A percentile compares a stretch with the other conserved stretches of the same genome.
phyloP scores from a whole-genome alignment of 2,888 invertebrate genomes.

The Gandaritis pyraliata region DNA sequence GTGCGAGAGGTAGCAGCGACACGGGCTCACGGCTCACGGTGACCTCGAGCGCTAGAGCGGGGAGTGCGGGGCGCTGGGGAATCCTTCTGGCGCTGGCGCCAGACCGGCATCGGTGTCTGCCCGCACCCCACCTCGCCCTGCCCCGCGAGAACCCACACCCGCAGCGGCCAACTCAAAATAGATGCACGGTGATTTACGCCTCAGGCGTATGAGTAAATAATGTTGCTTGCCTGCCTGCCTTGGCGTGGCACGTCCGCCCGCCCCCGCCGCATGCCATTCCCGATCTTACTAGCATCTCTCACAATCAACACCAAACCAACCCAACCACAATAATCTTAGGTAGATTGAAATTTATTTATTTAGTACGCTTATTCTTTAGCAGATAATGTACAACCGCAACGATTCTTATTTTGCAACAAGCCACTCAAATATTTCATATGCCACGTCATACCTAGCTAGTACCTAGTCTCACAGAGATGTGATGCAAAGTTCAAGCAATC shows the following conservation, averaged over 20 bases:
- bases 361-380: too few species aligned
- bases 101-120: constrained; percentile 82
- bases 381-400: constrained; percentile 13
- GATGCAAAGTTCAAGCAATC: not conserved
- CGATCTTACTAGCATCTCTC: constrained; percentile 49
- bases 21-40: constrained; percentile 62
- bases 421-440: constrained; percentile 27
- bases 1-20: constrained; percentile 53
- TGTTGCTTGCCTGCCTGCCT: constrained; percentile 80
- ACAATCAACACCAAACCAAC: constrained; percentile 28
- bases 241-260: constrained; percentile 81
- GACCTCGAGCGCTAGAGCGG: constrained; percentile 63
- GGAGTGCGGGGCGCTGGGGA: constrained; percentile 80
- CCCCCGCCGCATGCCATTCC: constrained; percentile 67
- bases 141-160: constrained; percentile 56
- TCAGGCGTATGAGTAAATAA: constrained; percentile 81
- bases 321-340: not conserved
- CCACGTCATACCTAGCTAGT: too few species aligned
- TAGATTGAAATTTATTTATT: too few species aligned
- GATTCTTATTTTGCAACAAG: constrained; percentile 34
- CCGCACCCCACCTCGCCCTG: constrained; percentile 66
- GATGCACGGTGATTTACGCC: constrained; percentile 84
- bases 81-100: constrained; percentile 81
- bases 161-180: constrained; percentile 78
- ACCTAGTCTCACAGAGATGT: not conserved